A percentile compares a stretch with the other conserved stretches of the same genome.
Conservation (phyloP, 2,888 invertebrate genomes). For the Hemistola chrysoprasaria region DNA sequence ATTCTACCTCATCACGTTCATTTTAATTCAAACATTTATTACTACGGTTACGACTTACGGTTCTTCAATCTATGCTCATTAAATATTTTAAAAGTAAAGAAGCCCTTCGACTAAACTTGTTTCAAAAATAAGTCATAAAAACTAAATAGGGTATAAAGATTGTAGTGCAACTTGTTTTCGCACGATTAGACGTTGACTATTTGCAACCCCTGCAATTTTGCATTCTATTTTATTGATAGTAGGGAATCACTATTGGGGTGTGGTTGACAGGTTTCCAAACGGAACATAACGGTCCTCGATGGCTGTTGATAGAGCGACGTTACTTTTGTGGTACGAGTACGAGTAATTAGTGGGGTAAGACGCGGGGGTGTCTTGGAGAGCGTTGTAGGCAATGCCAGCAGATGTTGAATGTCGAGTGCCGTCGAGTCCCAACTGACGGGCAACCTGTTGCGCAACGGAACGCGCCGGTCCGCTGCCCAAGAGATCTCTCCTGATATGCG, state of each 20-base stretch:
- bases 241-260: slow-evolving; percentile 54
- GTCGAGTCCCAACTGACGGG: slow-evolving; percentile 62
- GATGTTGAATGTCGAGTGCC: slow-evolving; percentile 54
- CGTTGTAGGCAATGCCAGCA: slow-evolving; percentile 50
- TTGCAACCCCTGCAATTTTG: slow-evolving; percentile 76
- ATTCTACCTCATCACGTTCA: too few species aligned
- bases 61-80: neutral
- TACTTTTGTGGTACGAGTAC: slow-evolving; percentile 57
- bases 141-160: slow-evolving; percentile 33
- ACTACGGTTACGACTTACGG: too few species aligned
- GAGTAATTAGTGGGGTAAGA: slow-evolving; percentile 67
- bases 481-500: slow-evolving; percentile 66
- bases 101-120: slow-evolving; percentile 30
- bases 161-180: slow-evolving; percentile 62
- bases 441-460: slow-evolving; percentile 80
- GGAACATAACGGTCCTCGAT: slow-evolving; percentile 73
- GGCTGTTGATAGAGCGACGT: slow-evolving; percentile 62
- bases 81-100: slow-evolving; percentile 16
- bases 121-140: slow-evolving; percentile 36
- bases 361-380: slow-evolving; percentile 68
- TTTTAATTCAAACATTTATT: too few species aligned
- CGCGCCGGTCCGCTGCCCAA: slow-evolving; percentile 70
- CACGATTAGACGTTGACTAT: slow-evolving; percentile 67
- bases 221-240: slow-evolving; percentile 43
- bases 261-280: slow-evolving; percentile 72